Evolutionary conservation across 2,888 invertebrate genomes (phyloP), one percentile per base, ranked within the genome.

Genomic region (Synergus itoensis): DNA sequence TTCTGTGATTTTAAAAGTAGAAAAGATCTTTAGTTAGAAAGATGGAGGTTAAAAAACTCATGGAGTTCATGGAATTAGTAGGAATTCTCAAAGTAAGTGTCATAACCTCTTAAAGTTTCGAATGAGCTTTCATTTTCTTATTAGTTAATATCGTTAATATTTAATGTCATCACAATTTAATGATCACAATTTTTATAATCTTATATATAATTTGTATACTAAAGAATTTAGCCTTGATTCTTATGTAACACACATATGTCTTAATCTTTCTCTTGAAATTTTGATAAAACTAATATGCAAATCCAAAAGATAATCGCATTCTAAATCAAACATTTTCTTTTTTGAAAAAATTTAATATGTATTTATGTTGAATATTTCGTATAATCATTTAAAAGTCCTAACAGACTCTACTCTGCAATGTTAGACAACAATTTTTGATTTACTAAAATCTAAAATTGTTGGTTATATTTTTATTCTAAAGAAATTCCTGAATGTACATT

Each of bases 51-150:
- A 90, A 92, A 76, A 94, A 94, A 87, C 92, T 94, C 69, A 91
- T 95, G 69, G 94, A 96, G 89, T 96, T 96, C 90, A 94, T 96
- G 90, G 95, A 96, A 89, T 92, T 96, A 80, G 94, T 96, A 80
- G 96, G 96, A 14, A 94, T 94, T 87, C 92, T 96, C 18, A 96
- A 96, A 94, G 96, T 96, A 89, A 90, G 88, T 88, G 69, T 21
- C 28, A 28, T 48, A 48, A 69, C 69, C 69, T 69, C 21, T 60
- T 48, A 7, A 16, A 21, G 18, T 45, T 67, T 69, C 12, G 7
- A 16, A 45, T 21, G 0, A 28, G 14, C 0, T n/a, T 45, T 16
- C 9, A 1, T n/a, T 7, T 9, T 36, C 1, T 69, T n/a, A 7
- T 43, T 21, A n/a, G n/a, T n/a, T n/a, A n/a, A n/a, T n/a, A n/a